Conservation (phyloP, 2,113 vertebrate genomes). For the Azemiops feae region DNA sequence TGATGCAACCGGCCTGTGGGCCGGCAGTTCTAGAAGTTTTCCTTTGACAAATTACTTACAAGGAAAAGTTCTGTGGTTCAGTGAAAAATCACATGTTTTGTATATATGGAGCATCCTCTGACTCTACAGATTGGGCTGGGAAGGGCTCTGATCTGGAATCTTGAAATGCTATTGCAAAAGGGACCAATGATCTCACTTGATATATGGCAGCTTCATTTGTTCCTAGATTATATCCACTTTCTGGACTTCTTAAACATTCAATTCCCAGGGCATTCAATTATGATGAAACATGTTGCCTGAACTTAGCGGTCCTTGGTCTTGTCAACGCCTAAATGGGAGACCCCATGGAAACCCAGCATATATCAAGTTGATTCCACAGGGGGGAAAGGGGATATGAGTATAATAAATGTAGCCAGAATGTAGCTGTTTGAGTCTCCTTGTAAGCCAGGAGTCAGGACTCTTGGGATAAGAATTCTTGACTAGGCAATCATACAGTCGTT, state of each 20-base stretch:
- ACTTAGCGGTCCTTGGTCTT: not conserved
- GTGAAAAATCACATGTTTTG: not conserved
- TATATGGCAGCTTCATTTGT: not conserved
- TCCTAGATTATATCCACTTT: not conserved
- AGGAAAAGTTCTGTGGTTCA: not conserved
- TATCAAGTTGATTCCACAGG: not conserved
- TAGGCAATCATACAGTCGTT: not conserved
- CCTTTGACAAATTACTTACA: not conserved
- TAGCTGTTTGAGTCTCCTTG: not conserved
- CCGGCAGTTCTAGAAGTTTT: not conserved
- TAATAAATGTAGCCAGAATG: not conserved
- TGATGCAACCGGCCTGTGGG: no score
- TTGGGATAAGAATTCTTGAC: not conserved
- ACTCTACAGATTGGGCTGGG: not conserved
- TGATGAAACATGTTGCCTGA: not conserved
- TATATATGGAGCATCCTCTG: not conserved
- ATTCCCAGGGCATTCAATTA: not conserved
- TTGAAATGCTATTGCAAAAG: not conserved
- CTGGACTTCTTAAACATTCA: not conserved
- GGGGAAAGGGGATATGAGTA: not conserved
- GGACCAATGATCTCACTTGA: not conserved
- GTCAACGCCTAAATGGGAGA: not conserved
- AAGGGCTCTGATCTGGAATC: not conserved
- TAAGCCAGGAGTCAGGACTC: not conserved
- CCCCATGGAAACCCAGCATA: not conserved